Evolutionary conservation across 2,113 vertebrate species (phyloP), one percentile per base, ranked within the genome.

Genomic region (Aythya baeri): DNA sequence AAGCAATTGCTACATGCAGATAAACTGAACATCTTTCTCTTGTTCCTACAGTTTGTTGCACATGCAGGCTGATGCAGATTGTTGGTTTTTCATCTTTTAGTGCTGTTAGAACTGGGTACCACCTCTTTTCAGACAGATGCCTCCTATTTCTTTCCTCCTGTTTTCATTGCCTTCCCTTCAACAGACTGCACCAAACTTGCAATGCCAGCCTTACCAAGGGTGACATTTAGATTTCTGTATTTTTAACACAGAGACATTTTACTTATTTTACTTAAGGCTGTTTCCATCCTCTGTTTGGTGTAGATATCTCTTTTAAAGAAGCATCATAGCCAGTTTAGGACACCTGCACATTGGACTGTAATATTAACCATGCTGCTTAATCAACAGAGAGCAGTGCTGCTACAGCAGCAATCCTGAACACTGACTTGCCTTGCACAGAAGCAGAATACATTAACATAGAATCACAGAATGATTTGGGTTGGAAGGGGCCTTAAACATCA

Each of bases 351-450:
- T 25, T 43, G 27, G 58, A 65, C 4, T 23, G 52, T 2, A 55
- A 54, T 41, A 31, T 46, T 9, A 52, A 41, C 41, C 66, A 38
- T 3, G 13, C 59, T 61, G 34, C 41, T 38, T 72, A 12, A 43
- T 18, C n/a, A 77, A 31, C 0, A 1, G n/a, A 34, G 54, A 43
- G 27, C 61, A 21, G 57, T 0, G 5, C 36, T 29, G 36, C 2
- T 50, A 18, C 27, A 17, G 59, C 44, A 27, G 58, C 66, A 75
- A 16, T 27, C 10, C 34, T 27, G 11, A 1, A 58, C 20, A 20
- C 32, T 74, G 27, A 54, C 11, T 9, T 26, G 4, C 29, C 57
- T 59, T 23, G 29, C 36, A 32, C 14, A 34, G 55, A 32, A 70
- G 26, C 4, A 61, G 14, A 13, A 17, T n/a, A 49, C 82, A 66